phyloP scores from a whole-genome alignment of 2,113 vertebrate genomes.

The Dipodomys spectabilis region DNA sequence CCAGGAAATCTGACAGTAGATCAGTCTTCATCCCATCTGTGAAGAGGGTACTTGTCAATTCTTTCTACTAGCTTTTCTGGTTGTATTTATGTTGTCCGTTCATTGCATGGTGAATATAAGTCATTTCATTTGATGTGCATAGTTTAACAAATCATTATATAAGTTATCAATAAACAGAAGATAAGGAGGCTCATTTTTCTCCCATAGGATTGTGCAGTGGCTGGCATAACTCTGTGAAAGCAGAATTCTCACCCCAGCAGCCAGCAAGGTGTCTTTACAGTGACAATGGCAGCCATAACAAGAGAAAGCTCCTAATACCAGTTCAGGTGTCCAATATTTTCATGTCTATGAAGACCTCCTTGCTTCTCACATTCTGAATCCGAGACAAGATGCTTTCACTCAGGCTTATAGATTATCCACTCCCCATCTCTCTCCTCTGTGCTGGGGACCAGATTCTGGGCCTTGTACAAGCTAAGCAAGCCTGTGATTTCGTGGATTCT shows the following conservation, averaged over 20 bases:
- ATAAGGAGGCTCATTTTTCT: not conserved
- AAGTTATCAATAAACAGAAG: constrained; percentile 25
- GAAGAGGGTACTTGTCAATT: no score
- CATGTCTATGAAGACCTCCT: not conserved
- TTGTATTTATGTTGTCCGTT: constrained; percentile 37
- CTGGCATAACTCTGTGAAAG: not conserved
- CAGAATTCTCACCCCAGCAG: not conserved
- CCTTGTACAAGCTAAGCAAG: not conserved
- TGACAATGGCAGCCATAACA: not conserved
- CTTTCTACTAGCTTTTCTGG: not conserved
- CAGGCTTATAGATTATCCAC: not conserved
- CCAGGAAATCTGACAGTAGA: not conserved
- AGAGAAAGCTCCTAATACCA: not conserved
- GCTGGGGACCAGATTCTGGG: not conserved
- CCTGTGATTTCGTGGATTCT: not conserved
- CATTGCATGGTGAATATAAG: not conserved
- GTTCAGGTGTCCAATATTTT: not conserved
- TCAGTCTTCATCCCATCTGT: not conserved
- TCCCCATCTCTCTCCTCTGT: not conserved
- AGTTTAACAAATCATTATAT: not conserved
- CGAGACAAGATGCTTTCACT: not conserved
- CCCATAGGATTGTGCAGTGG: not conserved
- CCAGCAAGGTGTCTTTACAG: not conserved
- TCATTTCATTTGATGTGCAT: not conserved
- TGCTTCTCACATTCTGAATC: not conserved